phyloP scores from a whole-genome alignment of 2,888 invertebrate species.

The Byasa hedistus region DNA sequence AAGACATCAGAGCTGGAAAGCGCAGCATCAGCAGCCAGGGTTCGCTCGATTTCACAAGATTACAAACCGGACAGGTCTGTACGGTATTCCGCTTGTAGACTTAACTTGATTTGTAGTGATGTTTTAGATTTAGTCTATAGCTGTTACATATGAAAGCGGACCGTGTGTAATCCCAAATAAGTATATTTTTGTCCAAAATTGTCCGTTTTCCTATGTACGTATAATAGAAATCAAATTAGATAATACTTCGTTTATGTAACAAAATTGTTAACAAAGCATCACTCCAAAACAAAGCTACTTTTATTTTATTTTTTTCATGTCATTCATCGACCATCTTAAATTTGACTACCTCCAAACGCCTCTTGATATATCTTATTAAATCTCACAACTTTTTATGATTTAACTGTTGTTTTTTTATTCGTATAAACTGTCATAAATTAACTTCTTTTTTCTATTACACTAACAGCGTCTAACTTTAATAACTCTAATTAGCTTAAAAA shows the following conservation, averaged over 20 bases:
- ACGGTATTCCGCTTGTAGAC: constrained; percentile 33
- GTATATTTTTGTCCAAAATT: constrained; percentile 19
- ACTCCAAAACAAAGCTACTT: constrained; percentile 52
- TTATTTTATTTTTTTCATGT: constrained; percentile 30
- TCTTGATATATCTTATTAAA: constrained; percentile 30
- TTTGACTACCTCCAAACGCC: constrained; percentile 28
- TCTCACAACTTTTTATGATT: constrained; percentile 10
- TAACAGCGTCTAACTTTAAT: constrained; percentile 56
- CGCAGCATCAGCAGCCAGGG: constrained; percentile 80
- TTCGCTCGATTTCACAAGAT: constrained; percentile 69
- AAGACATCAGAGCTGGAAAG: constrained; percentile 94
- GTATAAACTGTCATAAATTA: constrained; percentile 33
- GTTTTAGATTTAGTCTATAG: constrained; percentile 61
- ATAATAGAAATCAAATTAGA: constrained; percentile 37
- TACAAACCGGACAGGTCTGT: constrained; percentile 76
- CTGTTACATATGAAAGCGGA: constrained; percentile 50
- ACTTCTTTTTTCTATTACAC: constrained; percentile 49
- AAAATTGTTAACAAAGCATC: constrained; percentile 51
- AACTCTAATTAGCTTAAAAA: constrained; percentile 24
- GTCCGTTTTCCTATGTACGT: constrained; percentile 49
- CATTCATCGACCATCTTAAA: constrained; percentile 28
- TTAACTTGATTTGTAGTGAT: constrained; percentile 64
- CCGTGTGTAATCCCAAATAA: constrained; percentile 26
- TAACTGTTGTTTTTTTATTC: constrained; percentile 36
- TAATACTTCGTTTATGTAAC: constrained; percentile 45